phyloP scores from a whole-genome alignment of 2,797 vertebrate genomes.

The Emydoidea blandingii region DNA sequence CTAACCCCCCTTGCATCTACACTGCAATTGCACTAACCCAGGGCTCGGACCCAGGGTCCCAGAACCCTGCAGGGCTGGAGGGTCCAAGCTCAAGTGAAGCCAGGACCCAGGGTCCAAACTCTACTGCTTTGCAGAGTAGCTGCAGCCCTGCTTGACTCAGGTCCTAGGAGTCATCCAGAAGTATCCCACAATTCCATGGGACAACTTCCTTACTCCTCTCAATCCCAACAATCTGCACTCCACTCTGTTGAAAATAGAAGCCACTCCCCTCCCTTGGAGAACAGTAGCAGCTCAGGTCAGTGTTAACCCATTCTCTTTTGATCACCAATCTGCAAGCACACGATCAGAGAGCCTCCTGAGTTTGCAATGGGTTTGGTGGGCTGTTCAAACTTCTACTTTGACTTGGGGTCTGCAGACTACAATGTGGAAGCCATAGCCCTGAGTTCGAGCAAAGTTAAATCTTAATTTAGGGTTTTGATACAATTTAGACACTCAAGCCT shows the following conservation, averaged over 20 bases:
- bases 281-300: neutral
- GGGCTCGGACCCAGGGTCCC: neutral
- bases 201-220: neutral
- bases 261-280: neutral
- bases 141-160: neutral
- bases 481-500: neutral
- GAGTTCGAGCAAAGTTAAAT: neutral
- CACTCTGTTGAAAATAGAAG: neutral
- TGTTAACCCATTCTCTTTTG: neutral
- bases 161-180: neutral
- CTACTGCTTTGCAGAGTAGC: neutral
- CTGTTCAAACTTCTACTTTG: neutral
- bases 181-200: neutral
- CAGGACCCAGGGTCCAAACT: neutral
- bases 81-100: neutral
- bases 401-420: neutral
- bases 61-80: neutral
- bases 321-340: neutral
- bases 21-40: neutral
- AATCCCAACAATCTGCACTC: neutral
- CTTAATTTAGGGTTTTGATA: neutral
- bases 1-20: neutral
- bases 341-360: neutral
- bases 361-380: neutral
- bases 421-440: neutral